phyloP scores from a whole-genome alignment of 2,797 vertebrate genomes.

The Malacoctenus gilli region DNA sequence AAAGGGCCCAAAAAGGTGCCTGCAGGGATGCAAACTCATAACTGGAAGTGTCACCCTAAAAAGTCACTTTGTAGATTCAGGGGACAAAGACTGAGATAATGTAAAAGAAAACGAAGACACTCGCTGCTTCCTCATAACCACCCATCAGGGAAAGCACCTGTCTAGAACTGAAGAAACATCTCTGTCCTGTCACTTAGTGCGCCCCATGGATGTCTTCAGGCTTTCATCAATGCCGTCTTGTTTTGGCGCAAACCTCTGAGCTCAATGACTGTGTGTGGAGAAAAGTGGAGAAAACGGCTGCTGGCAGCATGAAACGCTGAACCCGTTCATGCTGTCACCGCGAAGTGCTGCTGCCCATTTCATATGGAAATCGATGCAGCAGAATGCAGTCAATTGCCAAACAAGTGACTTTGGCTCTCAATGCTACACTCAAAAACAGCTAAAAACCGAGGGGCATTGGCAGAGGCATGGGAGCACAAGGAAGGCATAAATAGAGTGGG shows the following conservation, averaged over 20 bases:
- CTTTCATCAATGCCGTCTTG: conserved; percentile 78
- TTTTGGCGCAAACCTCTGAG: conserved; percentile 70
- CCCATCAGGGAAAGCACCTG: conserved; percentile 63
- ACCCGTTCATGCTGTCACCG: conserved; percentile 77
- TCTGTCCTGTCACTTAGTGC: conserved; percentile 66
- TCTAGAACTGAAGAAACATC: conserved; percentile 61
- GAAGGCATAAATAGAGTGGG: conserved; percentile 58
- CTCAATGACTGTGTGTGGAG: conserved; percentile 65
- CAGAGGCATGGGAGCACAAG: conserved; percentile 50
- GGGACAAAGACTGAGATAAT: conserved; percentile 64
- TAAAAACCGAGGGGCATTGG: conserved; percentile 64
- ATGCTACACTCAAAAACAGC: conserved; percentile 71
- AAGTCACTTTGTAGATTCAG: conserved; percentile 59
- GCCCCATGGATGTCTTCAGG: conserved; percentile 68
- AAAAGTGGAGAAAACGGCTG: conserved; percentile 65
- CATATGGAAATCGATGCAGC: conserved; percentile 87
- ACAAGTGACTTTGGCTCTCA: conserved; percentile 86
- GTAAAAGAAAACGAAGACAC: conserved; percentile 37
- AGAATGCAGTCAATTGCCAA: conserved; percentile 86
- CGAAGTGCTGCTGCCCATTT: conserved; percentile 81
- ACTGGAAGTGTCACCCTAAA: conserved; percentile 75
- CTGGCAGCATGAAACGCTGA: conserved; percentile 75
- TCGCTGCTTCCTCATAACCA: conserved; percentile 33
- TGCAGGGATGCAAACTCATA: conserved; percentile 75
- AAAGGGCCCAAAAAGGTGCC: conserved; percentile 77